These are phyloP conservation scores for Trichacis sp. DNA, from an alignment of 2,888 invertebrate genomes.

Conservation along the genomic window DNA sequence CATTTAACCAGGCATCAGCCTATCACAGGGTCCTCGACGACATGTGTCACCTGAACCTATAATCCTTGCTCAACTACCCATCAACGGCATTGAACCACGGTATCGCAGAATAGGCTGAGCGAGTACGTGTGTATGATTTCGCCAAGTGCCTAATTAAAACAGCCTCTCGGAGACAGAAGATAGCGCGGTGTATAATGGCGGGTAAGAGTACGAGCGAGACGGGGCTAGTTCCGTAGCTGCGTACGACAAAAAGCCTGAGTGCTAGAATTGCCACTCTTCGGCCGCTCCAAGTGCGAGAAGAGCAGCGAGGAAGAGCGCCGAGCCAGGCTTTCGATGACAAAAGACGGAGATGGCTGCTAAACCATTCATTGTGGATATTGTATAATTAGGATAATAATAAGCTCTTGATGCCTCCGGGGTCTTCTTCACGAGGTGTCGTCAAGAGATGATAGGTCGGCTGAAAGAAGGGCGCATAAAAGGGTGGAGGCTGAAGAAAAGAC, in stretches of 20 bases:
- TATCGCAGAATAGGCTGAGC: constrained; percentile 57
- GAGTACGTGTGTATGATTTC: constrained; percentile 40
- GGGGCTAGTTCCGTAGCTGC: constrained; percentile 59
- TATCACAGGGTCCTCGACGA: constrained; percentile 34
- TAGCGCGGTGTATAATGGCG: constrained; percentile 55
- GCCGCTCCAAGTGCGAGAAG: constrained; percentile 61
- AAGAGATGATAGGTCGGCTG: constrained; percentile 36
- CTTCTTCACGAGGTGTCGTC: constrained; percentile 56
- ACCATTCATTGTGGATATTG: constrained; percentile 65
- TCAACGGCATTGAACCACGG: constrained; percentile 61
- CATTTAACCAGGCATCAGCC: constrained; percentile 41
- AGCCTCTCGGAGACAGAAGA: constrained; percentile 66
- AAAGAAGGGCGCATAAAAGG: constrained; percentile 39
- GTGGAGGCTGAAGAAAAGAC: constrained; percentile 40
- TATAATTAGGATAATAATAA: constrained; percentile 70
- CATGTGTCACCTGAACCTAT: constrained; percentile 60
- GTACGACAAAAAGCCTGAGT: constrained; percentile 63
- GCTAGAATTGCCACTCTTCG: constrained; percentile 68
- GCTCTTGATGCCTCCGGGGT: constrained; percentile 62
- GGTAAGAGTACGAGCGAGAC: constrained; percentile 61
- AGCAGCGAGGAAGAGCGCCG: constrained; percentile 47
- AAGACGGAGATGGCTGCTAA: constrained; percentile 42
- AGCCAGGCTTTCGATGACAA: constrained; percentile 22
- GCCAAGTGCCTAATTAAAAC: constrained; percentile 72
- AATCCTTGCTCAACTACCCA: constrained; percentile 67